Conservation (phyloP, 2,113 vertebrate species). For the Rhipidura dahli region DNA sequence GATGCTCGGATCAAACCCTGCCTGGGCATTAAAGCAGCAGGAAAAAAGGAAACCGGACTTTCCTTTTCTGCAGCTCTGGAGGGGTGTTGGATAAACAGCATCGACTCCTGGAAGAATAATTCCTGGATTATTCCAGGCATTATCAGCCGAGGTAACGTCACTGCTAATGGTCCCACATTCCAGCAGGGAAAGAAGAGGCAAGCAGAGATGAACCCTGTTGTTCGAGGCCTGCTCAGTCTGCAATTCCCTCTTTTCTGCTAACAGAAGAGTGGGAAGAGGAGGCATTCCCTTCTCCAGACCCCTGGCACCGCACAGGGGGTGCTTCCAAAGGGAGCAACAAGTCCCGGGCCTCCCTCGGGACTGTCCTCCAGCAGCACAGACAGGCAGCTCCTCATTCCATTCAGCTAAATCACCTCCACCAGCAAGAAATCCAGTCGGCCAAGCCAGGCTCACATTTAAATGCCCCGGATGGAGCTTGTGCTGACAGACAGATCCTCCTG, state of each 20-base stretch:
- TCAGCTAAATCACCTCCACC: neutral
- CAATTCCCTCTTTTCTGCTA: neutral
- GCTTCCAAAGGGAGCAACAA: neutral
- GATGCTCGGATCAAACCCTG: neutral
- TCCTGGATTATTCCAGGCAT: neutral
- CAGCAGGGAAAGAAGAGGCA: neutral
- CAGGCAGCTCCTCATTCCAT: neutral
- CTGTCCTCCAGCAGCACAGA: neutral
- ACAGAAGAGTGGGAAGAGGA: neutral
- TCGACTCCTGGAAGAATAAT: neutral
- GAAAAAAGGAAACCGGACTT: neutral
- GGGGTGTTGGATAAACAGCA: neutral
- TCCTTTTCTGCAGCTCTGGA: neutral
- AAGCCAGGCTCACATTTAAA: rapidly evolving
- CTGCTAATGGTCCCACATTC: neutral
- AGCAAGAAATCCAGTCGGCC: neutral
- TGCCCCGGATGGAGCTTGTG: neutral
- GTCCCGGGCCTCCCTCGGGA: neutral
- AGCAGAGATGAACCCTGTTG: neutral
- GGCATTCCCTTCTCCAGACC: neutral
- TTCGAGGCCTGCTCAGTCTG: neutral
- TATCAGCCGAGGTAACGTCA: rapidly evolving
- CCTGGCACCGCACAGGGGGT: neutral
- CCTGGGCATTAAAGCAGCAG: neutral
- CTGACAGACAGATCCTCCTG: neutral